Evolutionary conservation across 2,113 vertebrate species (phyloP).

Genomic region (Platichthys stellatus): DNA sequence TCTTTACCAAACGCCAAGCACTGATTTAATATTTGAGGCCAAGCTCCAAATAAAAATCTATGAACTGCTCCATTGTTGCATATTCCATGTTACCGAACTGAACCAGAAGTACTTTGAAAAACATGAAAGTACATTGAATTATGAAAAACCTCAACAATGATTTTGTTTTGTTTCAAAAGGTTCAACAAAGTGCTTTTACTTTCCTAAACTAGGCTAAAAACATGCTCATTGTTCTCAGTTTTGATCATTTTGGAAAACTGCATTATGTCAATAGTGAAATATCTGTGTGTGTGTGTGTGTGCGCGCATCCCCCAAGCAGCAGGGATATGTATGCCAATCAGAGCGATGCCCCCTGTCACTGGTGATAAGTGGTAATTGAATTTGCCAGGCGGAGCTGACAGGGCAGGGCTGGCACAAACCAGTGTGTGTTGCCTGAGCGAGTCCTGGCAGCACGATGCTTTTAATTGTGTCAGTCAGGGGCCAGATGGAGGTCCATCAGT

Average conservation of each 20-base stretch:
- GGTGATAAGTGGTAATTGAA: slow-evolving; percentile 73
- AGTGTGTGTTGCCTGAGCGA: slow-evolving; percentile 33
- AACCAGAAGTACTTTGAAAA: too few relatives aligned
- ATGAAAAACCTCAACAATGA: too few relatives aligned
- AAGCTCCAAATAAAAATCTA: too few relatives aligned
- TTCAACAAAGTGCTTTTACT: not conserved
- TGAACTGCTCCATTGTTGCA: too few relatives aligned
- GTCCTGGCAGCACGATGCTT: slow-evolving; percentile 38
- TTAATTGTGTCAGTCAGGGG: slow-evolving; percentile 59
- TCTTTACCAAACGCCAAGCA: too few relatives aligned
- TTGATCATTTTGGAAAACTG: not conserved
- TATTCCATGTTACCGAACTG: too few relatives aligned
- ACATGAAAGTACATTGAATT: too few relatives aligned
- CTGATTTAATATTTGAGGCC: too few relatives aligned
- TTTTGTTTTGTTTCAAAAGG: not conserved
- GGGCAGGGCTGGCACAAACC: slow-evolving; percentile 34
- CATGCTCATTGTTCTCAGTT: not conserved
- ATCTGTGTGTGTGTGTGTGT: not conserved
- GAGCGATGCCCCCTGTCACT: slow-evolving; percentile 51
- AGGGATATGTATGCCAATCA: slow-evolving; percentile 48
- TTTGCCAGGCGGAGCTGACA: slow-evolving; percentile 44
- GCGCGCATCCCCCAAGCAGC: slow-evolving; percentile 19
- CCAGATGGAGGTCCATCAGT: slow-evolving; percentile 14
- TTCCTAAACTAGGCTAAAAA: not conserved
- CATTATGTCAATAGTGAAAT: not conserved